Base-by-base conservation (phyloP, 2,888 invertebrate species). In the Leucophenga montana region DNA sequence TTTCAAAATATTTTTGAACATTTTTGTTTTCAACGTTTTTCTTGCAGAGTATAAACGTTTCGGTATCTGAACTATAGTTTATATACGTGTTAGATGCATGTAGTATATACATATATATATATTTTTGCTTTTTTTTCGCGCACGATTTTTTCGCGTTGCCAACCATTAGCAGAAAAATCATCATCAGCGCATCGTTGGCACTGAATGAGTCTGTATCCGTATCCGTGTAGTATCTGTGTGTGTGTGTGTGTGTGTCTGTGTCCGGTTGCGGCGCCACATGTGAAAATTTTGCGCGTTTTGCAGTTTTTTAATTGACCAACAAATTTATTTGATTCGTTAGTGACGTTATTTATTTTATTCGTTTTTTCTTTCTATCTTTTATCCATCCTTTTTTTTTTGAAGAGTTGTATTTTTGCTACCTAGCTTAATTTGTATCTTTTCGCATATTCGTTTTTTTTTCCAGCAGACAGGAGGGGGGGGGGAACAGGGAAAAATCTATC, bases 261-360 rank as follows among this genome's bases (percentile, higher is more conserved):
- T 1, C 9, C 53, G 46, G 6, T 14, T 11, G 22, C 1, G 27
- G 11, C 39, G 39, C 77, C 83, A 83, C 79, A 82, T 83, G 82
- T 82, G 83, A 79, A 83, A 82, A 82, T 80, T 82, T 77, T 82
- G 82, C 82, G 79, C 82, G 83, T 85, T 88, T 85, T 86, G 87
- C 88, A 87, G 86, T 87, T 88, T 88, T 88, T 88, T 88, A 88
- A 88, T 88, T 88, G 88, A 88, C 88, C 87, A 87, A 87, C 86
- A 86, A 87, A 87, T 88, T 88, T 87, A 88, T 88, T 86, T 87
- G 88, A 88, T 87, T 88, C 88, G 88, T 88, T 88, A 87, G 85
- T 78, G 80, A 76, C 78, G 82, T 76, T 78, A 73, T 73, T 72
- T 72, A 73, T 76, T 75, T 72, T 53, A 56, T 61, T 31, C 46